phyloP scores from a whole-genome alignment of 2,888 invertebrate genomes.

The Nasonia oneida region DNA sequence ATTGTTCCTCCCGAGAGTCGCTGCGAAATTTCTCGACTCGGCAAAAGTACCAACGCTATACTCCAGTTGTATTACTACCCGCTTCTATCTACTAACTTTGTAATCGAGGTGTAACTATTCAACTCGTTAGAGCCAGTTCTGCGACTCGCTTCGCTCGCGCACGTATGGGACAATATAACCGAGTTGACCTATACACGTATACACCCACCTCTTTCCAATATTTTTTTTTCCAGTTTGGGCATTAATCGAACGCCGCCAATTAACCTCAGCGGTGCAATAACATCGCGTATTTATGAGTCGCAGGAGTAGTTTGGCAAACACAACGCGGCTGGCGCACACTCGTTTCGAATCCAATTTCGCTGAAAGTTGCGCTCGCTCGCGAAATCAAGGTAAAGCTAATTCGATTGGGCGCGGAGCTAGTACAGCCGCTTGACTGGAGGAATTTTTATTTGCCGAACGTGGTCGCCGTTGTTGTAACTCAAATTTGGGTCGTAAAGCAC shows the following conservation, averaged over 20 bases:
- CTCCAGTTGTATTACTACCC: neutral
- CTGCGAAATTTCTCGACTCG: neutral
- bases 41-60: conserved; percentile 13
- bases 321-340: neutral
- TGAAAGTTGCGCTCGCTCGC: conserved; percentile 53
- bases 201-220: neutral
- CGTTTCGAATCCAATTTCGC: conserved; percentile 40
- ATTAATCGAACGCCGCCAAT: neutral
- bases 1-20: neutral
- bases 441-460: neutral
- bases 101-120: conserved; percentile 64
- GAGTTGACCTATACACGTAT: neutral
- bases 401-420: neutral
- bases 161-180: neutral
- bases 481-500: neutral
- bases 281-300: neutral
- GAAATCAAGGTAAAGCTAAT: conserved; percentile 45
- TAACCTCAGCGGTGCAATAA: neutral
- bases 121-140: conserved; percentile 64
- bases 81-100: conserved; percentile 42
- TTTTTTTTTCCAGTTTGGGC: neutral
- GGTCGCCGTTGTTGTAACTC: neutral
- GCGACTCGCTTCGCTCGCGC: neutral
- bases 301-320: neutral
- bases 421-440: neutral